Evolutionary conservation across 37 sponge, comb jelly and placozoan species (phyloP), one percentile per base, ranked within the genome.

Genomic region (Ephydatia muelleri): DNA sequence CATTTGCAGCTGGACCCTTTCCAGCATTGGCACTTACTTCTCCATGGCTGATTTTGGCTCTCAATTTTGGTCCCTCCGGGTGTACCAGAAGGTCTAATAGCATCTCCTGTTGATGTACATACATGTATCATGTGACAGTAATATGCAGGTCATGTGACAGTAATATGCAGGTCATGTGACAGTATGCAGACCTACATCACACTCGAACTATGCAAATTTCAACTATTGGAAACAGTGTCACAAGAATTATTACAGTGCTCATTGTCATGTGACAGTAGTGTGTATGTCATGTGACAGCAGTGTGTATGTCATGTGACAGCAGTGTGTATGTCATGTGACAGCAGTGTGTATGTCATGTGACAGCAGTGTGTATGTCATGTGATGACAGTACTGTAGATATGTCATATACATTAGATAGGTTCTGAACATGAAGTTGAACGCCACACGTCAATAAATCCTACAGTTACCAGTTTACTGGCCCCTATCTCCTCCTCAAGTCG

Each of bases 31-130:
- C 5, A 25, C 73, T 39, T 36, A 91, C 95, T 86, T 97, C 98
- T 67, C 91, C 96, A 84, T 97, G 98, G 77, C 98, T 93, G 49
- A 97, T 28, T 35, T 87, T 91, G 70, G 95, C 98, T 31, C 98
- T 82, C 64, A 97, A 69, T 72, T 94, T 80, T 34, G 88, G 89
- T 21, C 98, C 98, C 32, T 90, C 89, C 0, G 96, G 83, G 43
- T 95, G 88, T 19, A 93, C 87, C 67, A 97, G 65, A 28, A 97
- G 30, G 70, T 97, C 98, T 72, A 94, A 78, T 65, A 97, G 64
- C 83, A 88, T 86, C 87, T 93, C 94, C 94, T 90, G 47, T 0
- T 76, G 74, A 22, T 34, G 27, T 38, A 81, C 29, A 13, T n/a
- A 25, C 16, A 13, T 29, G 29, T 29, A 28, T 26, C 12, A 72